Base-by-base conservation (phyloP, 2,113 vertebrate species). In the Lophochroa leadbeateri region DNA sequence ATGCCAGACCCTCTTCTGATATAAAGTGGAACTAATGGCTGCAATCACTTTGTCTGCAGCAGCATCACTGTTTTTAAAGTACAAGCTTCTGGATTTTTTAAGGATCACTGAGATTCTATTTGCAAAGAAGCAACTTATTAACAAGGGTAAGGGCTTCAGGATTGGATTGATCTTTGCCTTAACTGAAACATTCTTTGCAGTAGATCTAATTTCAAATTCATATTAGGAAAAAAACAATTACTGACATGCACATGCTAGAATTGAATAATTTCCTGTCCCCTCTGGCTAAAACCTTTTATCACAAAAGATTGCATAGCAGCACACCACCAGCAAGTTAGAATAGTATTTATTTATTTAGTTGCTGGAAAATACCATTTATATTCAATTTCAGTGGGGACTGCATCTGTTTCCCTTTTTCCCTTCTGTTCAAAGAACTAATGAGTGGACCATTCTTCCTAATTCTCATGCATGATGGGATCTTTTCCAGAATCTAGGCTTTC, bases 31-130 rank as follows among this genome's bases (percentile, higher is more conserved):
- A 87, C 82, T 97, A 98, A 98, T 94, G 94, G 91, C 88, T 96
- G 94, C 95, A 96, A 97, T 97, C 97, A 97, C 90, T 86, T 97
- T 97, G 95, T 93, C 96, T 97, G 58, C 76, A 96, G 93, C 94
- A 96, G 84, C 96, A 96, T 92, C 43, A 16, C 35, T 93, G 83
- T 86, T 92, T 97, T 96, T 96, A 97, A 97, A 97, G 96, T 90
- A 97, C 72, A 97, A 95, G 69, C 86, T 90, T 95, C 76, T 64
- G 91, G 90, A 91, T 77, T 92, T 96, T 96, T 94, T 82, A 96
- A 95, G 92, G 91, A 97, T 97, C 93, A 93, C 92, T 64, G 76
- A 97, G 70, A 94, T 93, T 82, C 27, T 94, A 82, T 86, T 97
- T 11, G 25, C 91, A 96, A 95, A 76, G 79, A 97, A 96, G 94